A percentile compares a stretch with the other conserved stretches of the same genome.
These are phyloP conservation scores for Tetrapedia diversipes DNA, from an alignment of 2,888 invertebrate species.

Conservation along the genomic window DNA sequence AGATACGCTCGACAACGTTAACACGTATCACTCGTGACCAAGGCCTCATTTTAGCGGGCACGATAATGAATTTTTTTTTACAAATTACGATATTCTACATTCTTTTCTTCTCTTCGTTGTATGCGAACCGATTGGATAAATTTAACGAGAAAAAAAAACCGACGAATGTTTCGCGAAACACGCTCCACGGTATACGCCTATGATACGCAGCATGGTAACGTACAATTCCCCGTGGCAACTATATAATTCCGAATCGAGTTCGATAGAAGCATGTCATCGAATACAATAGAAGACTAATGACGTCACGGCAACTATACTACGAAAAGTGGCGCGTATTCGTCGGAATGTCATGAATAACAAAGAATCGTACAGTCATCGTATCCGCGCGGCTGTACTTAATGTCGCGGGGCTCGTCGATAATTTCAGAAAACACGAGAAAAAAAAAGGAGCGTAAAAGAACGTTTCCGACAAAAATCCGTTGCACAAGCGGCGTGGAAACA, in stretches of 20 bases:
- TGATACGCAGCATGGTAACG: background rate
- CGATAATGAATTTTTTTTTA: background rate
- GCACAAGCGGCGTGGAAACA: conserved; percentile 3
- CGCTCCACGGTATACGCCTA: background rate
- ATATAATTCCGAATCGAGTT: conserved; percentile 53
- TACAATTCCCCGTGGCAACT: conserved; percentile 39
- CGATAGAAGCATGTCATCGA: conserved; percentile 55
- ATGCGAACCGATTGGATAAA: background rate
- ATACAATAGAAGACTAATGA: conserved; percentile 57
- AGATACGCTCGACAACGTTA: background rate
- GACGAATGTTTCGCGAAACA: background rate
- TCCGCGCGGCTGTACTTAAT: conserved; percentile 34
- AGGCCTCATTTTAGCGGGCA: background rate
- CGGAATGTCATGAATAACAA: conserved; percentile 57
- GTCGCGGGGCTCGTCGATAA: conserved; percentile 31
- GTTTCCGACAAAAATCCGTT: conserved; percentile 11
- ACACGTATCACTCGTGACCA: too few relatives aligned
- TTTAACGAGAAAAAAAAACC: background rate
- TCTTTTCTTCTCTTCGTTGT: background rate
- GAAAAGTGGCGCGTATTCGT: conserved; percentile 50
- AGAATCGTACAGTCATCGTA: conserved; percentile 57
- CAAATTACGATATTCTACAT: background rate
- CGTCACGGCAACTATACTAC: conserved; percentile 49
- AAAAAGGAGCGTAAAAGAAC: background rate
- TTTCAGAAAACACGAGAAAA: background rate